Conservation (phyloP, 2,113 vertebrate genomes). For the Eira barbara region DNA sequence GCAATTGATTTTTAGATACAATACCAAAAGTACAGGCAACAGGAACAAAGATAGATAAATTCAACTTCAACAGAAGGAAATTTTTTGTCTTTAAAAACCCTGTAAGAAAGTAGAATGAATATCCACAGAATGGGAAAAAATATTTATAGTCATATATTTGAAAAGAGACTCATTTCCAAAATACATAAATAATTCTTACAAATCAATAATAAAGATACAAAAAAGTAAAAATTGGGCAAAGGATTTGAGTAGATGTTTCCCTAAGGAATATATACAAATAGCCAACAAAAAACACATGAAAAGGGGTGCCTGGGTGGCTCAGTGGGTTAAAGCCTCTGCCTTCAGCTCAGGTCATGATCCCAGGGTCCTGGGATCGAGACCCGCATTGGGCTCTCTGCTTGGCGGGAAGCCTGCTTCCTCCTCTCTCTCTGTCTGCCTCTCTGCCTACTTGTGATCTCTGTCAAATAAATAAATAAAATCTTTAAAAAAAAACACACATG, state of each 20-base stretch:
- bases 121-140: background rate
- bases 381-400: too few relatives aligned
- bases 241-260: background rate
- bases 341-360: too few relatives aligned
- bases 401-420: too few relatives aligned
- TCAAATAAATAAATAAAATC: too few relatives aligned
- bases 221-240: background rate
- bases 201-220: background rate
- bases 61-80: background rate
- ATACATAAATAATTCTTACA: background rate
- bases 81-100: background rate
- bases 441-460: too few relatives aligned
- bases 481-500: background rate
- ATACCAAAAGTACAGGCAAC: background rate
- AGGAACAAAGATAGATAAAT: background rate
- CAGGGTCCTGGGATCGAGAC: too few relatives aligned
- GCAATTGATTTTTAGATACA: background rate
- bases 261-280: background rate
- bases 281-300: background rate
- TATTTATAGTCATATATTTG: background rate
- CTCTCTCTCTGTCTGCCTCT: too few relatives aligned
- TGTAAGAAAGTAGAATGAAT: background rate
- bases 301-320: background rate
- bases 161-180: background rate
- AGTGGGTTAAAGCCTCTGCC: too few relatives aligned